Evolutionary conservation across 2,797 vertebrate genomes (phyloP), one percentile per base, ranked within the genome.

Genomic region (Arnoldichthys spilopterus): DNA sequence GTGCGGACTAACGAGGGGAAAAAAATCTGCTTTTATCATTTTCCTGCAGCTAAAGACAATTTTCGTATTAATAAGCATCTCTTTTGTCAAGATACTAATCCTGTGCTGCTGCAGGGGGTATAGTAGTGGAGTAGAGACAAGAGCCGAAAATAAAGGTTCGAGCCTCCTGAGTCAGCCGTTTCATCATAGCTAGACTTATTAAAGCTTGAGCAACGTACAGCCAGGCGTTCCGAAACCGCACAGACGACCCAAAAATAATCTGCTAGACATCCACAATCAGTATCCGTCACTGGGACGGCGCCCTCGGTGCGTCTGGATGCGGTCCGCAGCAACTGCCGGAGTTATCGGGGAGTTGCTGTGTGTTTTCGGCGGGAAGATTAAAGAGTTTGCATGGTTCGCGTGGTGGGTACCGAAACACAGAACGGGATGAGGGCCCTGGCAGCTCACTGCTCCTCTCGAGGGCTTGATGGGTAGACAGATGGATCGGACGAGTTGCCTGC

Each of bases 31-130:
- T 62, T 72, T 74, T 67, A 74, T 77, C 28, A 40, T 74, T 73
- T 79, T 82, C 75, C 72, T 76, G 69, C 69, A 74, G 83, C 76
- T 34, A 83, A 67, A 76, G 74, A 74, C 66, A 58, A 77, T 73
- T 74, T 72, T 74, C 73, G 68, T 76, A 79, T 82, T 83, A 86
- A 82, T 78, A 83, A 82, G 77, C 71, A 73, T 74, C 74, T 74
- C 37, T 79, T 82, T 82, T 81, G 73, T 78, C 78, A 84, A 82
- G 76, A 72, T 59, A 73, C 74, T 77, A 76, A 83, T 84, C 76
- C 61, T 71, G 76, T 40, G 62, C 40, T 78, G 79, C 78, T 74
- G 76, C 61, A 61, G 79, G 78, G 72, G 49, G 62, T 58, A 56
- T 20, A 62, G 81, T 24, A 3, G 59, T 5, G 26, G 49, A 75